phyloP scores from a whole-genome alignment of 2,888 invertebrate species.

The Ectemnius lituratus region DNA sequence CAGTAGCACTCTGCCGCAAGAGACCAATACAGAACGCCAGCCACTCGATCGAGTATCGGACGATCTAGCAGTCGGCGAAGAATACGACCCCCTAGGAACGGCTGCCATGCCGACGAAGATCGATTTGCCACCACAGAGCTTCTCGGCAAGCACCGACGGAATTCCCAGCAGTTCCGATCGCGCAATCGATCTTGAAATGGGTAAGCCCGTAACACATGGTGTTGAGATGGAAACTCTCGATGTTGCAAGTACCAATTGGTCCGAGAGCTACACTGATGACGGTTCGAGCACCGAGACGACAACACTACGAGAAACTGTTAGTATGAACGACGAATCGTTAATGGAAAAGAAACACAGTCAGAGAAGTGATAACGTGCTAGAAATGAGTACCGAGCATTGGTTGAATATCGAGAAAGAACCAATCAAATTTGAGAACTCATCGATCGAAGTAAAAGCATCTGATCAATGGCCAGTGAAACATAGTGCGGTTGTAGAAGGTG shows the following conservation, averaged over 20 bases:
- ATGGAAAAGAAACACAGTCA: background rate
- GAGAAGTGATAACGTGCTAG: background rate
- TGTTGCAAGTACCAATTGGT: no score
- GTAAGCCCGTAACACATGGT: no score
- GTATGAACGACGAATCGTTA: background rate
- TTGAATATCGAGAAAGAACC: conserved; percentile 21
- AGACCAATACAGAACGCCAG: no score
- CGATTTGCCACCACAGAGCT: background rate
- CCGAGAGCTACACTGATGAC: background rate
- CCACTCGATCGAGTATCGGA: no score
- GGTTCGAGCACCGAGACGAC: background rate
- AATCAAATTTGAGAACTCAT: conserved; percentile 58
- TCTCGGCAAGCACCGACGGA: no score
- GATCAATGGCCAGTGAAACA: conserved; percentile 87
- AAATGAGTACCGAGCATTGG: conserved; percentile 1
- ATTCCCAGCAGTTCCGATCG: no score
- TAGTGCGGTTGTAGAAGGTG: conserved; percentile 90
- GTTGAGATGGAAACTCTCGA: no score
- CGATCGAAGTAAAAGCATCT: conserved; percentile 52
- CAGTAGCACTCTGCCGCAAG: no score
- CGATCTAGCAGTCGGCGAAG: background rate
- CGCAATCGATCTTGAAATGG: no score
- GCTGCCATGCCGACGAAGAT: background rate
- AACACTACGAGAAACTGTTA: background rate
- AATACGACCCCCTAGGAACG: background rate